Evolutionary conservation across 2,888 invertebrate species (phyloP), one percentile per base, ranked within the genome.

Genomic region (Eueremaeus valkanovi): DNA sequence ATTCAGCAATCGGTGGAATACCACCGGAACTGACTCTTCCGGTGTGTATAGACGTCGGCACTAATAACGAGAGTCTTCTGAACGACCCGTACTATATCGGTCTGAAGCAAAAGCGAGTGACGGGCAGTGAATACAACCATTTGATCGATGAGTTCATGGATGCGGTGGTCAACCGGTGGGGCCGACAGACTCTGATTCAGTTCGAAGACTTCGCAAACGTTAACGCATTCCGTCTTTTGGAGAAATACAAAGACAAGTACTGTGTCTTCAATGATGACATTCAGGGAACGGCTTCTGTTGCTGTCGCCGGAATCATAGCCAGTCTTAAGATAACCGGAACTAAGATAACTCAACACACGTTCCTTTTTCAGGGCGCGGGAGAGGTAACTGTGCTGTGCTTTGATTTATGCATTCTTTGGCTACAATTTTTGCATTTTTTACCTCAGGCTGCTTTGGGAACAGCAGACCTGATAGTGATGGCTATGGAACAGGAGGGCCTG

Each of bases 231-330:
- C 87, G 92, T 45, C 86, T 99, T 75, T 86, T 99, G 78, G 90
- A 89, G 81, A 94, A 92, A 83, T 99, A 98, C 85, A 88, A 94
- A 58, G 86, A 92, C 81, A 83, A 88, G 81, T 91, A 92, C 85
- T 98, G 97, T 85, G 95, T 95, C 18, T 99, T 99, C 85, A 99
- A 99, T 85, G 99, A 99, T 84, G 99, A 99, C 84, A 99, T 99
- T 83, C 75, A 78, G 74, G 82, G 82, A 76, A 95, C 97, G 5
- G 98, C 99, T 2, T 87, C 95, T 6, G 98, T 99, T 24, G 96
- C 95, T 16, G 91, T 98, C 29, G 95, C 94, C 18, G 99, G 99
- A 0, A 86, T 99, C 70, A 83, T 98, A 78, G 92, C 96, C 51
- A 91, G 93, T 31, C 86, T 95, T 58, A 87, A 91, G 77, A 85